Evolutionary conservation across 2,113 vertebrate genomes (phyloP).

Genomic region (Callospermophilus lateralis): DNA sequence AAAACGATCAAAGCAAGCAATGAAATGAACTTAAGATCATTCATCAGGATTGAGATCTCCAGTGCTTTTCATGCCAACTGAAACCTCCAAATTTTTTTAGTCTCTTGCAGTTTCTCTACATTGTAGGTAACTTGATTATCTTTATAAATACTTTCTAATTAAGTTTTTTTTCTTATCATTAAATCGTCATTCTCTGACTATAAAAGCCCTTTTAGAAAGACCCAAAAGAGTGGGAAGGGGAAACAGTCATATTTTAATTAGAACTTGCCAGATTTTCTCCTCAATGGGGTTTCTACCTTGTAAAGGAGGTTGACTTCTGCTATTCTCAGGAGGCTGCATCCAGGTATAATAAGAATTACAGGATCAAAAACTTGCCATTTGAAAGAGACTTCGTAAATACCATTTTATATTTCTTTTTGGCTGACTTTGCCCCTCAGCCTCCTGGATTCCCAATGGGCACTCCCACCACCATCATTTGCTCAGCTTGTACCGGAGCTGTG

Average conservation of each 20-base stretch:
- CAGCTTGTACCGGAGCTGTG: conserved; percentile 80
- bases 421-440: conserved; percentile 79
- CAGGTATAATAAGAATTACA: conserved; percentile 71
- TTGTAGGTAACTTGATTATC: neutral
- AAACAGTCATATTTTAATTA: conserved; percentile 82
- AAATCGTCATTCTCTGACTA: conserved; percentile 43
- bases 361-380: conserved; percentile 70
- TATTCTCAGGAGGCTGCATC: conserved; percentile 68
- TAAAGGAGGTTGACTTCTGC: conserved; percentile 37
- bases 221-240: neutral
- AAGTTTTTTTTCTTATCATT: conserved; percentile 31
- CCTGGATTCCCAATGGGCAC: conserved; percentile 83
- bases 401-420: conserved; percentile 65
- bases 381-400: conserved; percentile 35
- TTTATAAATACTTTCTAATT: conserved; percentile 60
- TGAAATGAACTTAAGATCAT: conserved; percentile 12
- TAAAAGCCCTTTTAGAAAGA: neutral
- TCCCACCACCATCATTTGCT: conserved; percentile 69
- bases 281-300: conserved; percentile 69
- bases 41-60: neutral
- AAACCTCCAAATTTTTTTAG: conserved; percentile 41
- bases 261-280: conserved; percentile 59
- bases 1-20: conserved; percentile 29
- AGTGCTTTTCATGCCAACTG: neutral
- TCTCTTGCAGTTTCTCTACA: neutral